Base-by-base conservation (phyloP, 2,113 vertebrate genomes). In the Scomber colias region DNA sequence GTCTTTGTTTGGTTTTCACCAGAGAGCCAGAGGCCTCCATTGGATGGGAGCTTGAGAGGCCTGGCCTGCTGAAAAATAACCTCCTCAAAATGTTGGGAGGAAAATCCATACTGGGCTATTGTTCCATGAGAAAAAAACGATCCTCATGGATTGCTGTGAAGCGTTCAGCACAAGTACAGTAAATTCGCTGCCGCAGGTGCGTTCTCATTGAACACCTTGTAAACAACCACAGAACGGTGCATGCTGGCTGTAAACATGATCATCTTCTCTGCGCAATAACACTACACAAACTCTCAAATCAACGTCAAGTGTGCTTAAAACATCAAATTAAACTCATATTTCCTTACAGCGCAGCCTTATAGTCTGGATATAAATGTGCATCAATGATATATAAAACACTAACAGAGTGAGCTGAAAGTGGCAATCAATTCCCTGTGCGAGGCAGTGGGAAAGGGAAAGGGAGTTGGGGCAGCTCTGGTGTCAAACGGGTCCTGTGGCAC, bases 1-100 rank as follows among this genome's bases (percentile, higher is more conserved):
- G 88, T 72, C 91, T 93, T 93, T 93, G 93, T 93, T 91, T 92
- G 91, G 88, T 86, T 90, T 93, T 85, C 91, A 92, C 89, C 79
- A 86, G 91, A 93, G 90, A 94, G 83, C 79, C 67, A 75, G 91
- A 89, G 89, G 90, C 87, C 87, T 90, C 88, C 77, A 79, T 74
- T 84, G 88, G 89, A 89, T 81, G 63, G 84, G 84, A 88, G 85
- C 86, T 82, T 35, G 79, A 92, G 89, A 93, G 85, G 81, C 57
- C 63, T 27, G 73, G 63, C 71, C 67, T 51, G 61, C 73, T 87
- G 84, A 89, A 88, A 89, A 94, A 87, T 77, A 89, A 79, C 79
- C 86, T 86, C 75, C 81, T 89, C 64, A 31, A 87, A 86, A 85
- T 66, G 75, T 85, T 77, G 68, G 65, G 83, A 86, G 79, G 64